phyloP scores from a whole-genome alignment of 2,797 vertebrate genomes.

The Gymnocypris eckloni region DNA sequence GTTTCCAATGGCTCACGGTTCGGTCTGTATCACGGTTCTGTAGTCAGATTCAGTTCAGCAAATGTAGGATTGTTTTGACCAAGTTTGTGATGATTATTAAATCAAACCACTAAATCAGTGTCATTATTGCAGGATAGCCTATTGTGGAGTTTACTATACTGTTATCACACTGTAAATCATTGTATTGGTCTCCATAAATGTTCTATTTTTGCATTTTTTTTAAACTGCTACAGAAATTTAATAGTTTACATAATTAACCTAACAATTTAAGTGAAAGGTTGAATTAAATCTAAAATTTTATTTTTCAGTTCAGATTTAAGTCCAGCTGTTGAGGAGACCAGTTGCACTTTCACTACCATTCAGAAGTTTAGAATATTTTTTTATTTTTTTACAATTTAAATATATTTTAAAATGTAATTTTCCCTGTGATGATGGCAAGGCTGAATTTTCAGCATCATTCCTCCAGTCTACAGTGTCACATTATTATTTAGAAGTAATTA shows the following conservation, averaged over 20 bases:
- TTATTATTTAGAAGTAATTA: neutral
- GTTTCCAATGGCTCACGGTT: slow-evolving; percentile 14
- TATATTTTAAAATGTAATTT: neutral
- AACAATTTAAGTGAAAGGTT: neutral
- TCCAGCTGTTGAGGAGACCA: no score
- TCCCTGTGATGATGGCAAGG: neutral
- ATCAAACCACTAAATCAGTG: neutral
- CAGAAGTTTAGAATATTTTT: neutral
- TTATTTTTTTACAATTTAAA: neutral
- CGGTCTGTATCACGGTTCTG: neutral
- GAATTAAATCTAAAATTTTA: neutral
- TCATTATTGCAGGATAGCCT: neutral
- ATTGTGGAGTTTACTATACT: neutral
- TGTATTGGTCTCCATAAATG: neutral
- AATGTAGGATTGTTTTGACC: neutral
- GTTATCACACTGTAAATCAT: neutral
- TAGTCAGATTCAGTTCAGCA: neutral
- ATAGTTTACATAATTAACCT: neutral
- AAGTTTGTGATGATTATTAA: neutral
- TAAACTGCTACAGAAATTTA: no score
- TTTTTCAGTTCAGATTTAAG: no score
- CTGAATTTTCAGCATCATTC: neutral
- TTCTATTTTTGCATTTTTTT: neutral
- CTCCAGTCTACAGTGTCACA: neutral
- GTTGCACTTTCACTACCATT: neutral